Conservation (phyloP, 2,113 vertebrate genomes). For the Falcunculus frontatus region DNA sequence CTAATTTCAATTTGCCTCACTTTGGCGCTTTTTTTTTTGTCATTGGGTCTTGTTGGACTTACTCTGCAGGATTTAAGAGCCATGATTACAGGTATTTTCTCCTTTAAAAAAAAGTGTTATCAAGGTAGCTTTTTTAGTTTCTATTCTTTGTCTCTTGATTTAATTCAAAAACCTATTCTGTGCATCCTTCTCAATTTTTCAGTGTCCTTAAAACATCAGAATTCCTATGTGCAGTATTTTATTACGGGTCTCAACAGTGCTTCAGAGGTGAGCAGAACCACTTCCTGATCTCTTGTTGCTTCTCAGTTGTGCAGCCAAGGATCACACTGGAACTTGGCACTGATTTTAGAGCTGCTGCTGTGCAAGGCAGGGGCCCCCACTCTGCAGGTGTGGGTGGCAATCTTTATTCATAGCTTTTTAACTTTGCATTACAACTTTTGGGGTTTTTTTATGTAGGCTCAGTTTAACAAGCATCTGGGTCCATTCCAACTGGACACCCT, state of each 20-base stretch:
- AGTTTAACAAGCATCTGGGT: neutral
- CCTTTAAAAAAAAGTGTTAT: neutral
- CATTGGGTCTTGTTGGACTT: neutral
- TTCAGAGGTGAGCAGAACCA: neutral
- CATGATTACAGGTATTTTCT: neutral
- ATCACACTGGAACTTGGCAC: neutral
- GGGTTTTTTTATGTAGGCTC: neutral
- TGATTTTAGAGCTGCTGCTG: neutral
- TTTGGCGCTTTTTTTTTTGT: neutral
- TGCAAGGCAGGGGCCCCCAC: neutral
- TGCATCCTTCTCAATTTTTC: neutral
- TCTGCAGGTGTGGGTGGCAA: neutral
- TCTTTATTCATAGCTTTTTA: neutral
- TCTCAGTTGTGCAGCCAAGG: neutral
- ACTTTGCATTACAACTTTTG: neutral
- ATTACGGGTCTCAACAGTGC: neutral
- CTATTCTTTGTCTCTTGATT: neutral
- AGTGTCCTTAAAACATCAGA: neutral
- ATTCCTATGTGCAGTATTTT: neutral
- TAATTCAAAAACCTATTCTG: neutral
- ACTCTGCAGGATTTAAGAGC: neutral
- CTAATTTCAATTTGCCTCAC: neutral
- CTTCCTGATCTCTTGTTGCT: neutral
- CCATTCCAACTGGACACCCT: neutral
- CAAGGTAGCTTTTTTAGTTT: neutral